Base-by-base conservation (phyloP, 2,888 invertebrate genomes). In the Epinotia brunnichana region DNA sequence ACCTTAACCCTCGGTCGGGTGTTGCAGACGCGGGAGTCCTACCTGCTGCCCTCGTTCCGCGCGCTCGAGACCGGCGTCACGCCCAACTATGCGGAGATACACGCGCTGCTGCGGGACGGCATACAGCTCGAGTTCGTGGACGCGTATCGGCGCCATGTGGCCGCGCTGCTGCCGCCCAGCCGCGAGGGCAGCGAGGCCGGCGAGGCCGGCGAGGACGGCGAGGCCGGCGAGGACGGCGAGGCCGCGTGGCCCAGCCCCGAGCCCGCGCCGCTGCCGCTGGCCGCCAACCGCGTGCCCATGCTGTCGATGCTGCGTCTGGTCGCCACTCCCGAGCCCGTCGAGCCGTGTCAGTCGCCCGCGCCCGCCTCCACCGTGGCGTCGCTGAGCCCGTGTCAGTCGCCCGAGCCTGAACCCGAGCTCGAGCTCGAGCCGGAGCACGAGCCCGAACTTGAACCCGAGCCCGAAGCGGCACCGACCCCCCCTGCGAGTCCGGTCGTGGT, bases 11-110 rank as follows among this genome's bases (percentile, higher is more conserved):
- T 24, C 17, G 29, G 72, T 73, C 61, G 69, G 74, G 69, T 62
- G 53, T 89, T 88, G 85, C 91, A 90, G 91, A 81, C 83, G 79
- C 78, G 82, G 82, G 90, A 89, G 83, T 79, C 88, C 78, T 91
- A 94, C 88, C 89, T 94, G 83, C 91, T 84, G 83, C 94, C 94
- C 81, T 85, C 87, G 77, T 94, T 94, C 88, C 83, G 81, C 75
- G 94, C 93, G 87, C 87, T 94, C 75, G 94, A 94, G 89, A 75
- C 67, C 79, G 94, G 92, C 78, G 87, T 76, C 79, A 87, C 92
- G 83, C 92, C 89, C 84, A 89, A 84, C 86, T 88, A 81, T 85
- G 87, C 82, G 75, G 92, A 92, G 81, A 85, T 92, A 74, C 76
- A 81, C 82, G 82, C 80, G 79, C 88, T 87, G 85, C 86, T 90